phyloP scores from a whole-genome alignment of 2,113 vertebrate genomes.

The Galeopterus variegatus region DNA sequence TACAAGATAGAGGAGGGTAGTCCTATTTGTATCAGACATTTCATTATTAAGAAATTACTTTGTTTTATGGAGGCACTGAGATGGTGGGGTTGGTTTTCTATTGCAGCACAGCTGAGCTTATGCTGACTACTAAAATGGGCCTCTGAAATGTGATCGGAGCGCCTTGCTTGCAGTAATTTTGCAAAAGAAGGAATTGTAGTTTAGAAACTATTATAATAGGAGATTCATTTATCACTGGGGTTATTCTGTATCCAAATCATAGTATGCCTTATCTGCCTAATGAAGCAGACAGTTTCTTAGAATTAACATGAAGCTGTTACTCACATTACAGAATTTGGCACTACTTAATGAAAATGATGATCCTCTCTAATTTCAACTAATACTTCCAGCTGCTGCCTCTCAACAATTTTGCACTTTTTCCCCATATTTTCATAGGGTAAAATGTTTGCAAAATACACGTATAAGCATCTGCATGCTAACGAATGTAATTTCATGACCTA shows the following conservation, averaged over 20 bases:
- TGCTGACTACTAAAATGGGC: background rate
- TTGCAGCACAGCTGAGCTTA: background rate
- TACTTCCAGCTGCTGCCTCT: slow-evolving; percentile 67
- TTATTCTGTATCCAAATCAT: slow-evolving; percentile 64
- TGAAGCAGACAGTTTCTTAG: slow-evolving; percentile 68
- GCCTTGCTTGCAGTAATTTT: background rate
- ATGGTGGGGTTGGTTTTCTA: background rate
- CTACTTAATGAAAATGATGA: slow-evolving; percentile 77
- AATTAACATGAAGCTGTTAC: slow-evolving; percentile 77
- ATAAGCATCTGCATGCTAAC: slow-evolving; percentile 71
- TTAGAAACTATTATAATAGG: background rate
- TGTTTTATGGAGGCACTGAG: background rate
- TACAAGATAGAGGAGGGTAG: background rate
- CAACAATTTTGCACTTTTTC: slow-evolving; percentile 72
- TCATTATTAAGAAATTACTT: background rate
- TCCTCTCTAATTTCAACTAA: slow-evolving; percentile 73
- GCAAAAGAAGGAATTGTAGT: slow-evolving; percentile 8
- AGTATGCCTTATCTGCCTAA: slow-evolving; percentile 75
- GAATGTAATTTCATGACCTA: slow-evolving; percentile 88
- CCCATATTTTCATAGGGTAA: slow-evolving; percentile 79
- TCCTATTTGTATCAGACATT: background rate
- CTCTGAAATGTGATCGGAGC: background rate
- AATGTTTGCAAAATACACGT: slow-evolving; percentile 83
- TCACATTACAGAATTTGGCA: slow-evolving; percentile 65
- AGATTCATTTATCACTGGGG: slow-evolving; percentile 62